phyloP scores from a whole-genome alignment of 2,797 vertebrate species.

The Centropyge bicolor region DNA sequence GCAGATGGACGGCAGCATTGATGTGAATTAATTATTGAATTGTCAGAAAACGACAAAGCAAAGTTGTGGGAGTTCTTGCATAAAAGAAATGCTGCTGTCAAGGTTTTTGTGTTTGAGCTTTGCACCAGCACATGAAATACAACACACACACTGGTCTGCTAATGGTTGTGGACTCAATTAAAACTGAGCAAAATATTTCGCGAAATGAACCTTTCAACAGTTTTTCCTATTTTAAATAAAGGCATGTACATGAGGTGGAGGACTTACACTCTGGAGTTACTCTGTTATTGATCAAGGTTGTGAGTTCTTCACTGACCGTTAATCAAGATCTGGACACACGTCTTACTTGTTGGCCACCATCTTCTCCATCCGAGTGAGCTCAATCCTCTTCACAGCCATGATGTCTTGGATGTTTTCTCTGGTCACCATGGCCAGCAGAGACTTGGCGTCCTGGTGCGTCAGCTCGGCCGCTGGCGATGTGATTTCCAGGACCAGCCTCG shows the following conservation, averaged over 20 bases:
- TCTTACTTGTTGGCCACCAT: constrained; percentile 54
- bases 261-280: too few relatives aligned
- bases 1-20: neutral
- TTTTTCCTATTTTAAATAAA: too few relatives aligned
- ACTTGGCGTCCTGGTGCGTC: neutral
- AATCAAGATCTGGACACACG: neutral
- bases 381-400: constrained; percentile 36
- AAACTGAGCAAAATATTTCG: too few relatives aligned
- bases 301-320: too few relatives aligned
- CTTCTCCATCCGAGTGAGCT: constrained; percentile 45
- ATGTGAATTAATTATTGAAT: too few relatives aligned
- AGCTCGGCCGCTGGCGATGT: constrained; percentile 9
- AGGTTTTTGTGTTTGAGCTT: neutral
- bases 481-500: constrained; percentile 52
- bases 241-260: too few relatives aligned
- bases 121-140: neutral
- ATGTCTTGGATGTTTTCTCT: constrained; percentile 40
- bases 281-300: too few relatives aligned
- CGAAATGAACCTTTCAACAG: too few relatives aligned
- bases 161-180: too few relatives aligned
- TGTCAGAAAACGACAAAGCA: too few relatives aligned
- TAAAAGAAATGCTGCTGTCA: neutral
- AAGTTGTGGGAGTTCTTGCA: neutral
- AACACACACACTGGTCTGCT: too few relatives aligned
- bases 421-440: constrained; percentile 62